phyloP scores from a whole-genome alignment of 2,797 vertebrate species.

The Hoplostethus mediterraneus region DNA sequence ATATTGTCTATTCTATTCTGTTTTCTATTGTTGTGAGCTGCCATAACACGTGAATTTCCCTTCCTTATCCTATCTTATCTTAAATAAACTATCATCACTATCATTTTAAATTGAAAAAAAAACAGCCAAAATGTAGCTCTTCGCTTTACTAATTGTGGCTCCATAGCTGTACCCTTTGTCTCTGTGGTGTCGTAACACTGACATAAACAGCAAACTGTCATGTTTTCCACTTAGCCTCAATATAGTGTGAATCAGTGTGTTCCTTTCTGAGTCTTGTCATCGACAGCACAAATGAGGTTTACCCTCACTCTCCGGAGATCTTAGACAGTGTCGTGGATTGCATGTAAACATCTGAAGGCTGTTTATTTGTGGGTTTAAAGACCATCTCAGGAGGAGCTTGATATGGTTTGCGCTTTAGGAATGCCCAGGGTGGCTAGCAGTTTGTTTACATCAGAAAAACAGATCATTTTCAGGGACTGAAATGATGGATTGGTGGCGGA shows the following conservation, averaged over 20 bases:
- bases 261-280: conserved; percentile 55
- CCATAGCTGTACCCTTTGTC: background rate
- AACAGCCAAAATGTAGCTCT: background rate
- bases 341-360: conserved; percentile 79
- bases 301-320: conserved; percentile 48
- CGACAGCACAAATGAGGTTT: conserved; percentile 61
- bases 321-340: conserved; percentile 34
- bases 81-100: too few species aligned
- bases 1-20: too few species aligned
- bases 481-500: conserved; percentile 19
- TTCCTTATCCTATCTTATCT: too few species aligned
- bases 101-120: background rate
- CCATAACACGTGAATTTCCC: too few species aligned
- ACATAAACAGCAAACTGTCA: background rate
- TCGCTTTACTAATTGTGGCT: background rate
- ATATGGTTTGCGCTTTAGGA: conserved; percentile 41
- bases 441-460: conserved; percentile 65
- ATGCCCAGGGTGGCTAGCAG: conserved; percentile 19
- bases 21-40: too few species aligned
- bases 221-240: conserved; percentile 1
- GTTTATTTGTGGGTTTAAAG: conserved; percentile 71
- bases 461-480: conserved; percentile 32
- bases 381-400: conserved; percentile 56
- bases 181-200: background rate
- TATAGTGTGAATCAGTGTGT: conserved; percentile 7